phyloP scores from a whole-genome alignment of 2,113 vertebrate genomes.

The Chrysochloris asiatica region DNA sequence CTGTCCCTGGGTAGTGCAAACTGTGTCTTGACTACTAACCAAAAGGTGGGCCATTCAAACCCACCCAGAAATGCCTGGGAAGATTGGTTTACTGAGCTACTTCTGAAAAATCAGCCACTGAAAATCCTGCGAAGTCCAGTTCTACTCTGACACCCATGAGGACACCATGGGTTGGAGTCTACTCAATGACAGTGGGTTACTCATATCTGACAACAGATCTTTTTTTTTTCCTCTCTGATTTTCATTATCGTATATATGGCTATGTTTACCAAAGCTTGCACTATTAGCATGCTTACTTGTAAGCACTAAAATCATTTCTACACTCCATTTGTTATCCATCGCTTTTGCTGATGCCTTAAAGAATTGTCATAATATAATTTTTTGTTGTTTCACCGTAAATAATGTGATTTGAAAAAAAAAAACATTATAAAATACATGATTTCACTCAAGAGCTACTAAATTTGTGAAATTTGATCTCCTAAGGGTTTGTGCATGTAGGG shows the following conservation, averaged over 20 bases:
- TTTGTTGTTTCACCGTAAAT: not conserved
- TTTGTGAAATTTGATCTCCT: not conserved
- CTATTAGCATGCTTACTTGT: not conserved
- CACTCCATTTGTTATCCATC: not conserved
- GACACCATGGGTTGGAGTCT: not conserved
- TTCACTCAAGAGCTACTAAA: not conserved
- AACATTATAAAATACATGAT: not conserved
- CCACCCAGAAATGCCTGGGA: not conserved
- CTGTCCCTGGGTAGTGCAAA: not conserved
- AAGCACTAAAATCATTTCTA: not conserved
- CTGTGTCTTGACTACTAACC: not conserved
- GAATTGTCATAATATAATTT: not conserved
- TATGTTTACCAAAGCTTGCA: not conserved
- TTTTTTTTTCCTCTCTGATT: not conserved
- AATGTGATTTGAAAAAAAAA: conserved; percentile 5
- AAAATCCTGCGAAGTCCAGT: not conserved
- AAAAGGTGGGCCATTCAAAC: not conserved
- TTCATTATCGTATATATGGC: not conserved
- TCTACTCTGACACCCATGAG: not conserved
- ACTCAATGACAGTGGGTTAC: not conserved
- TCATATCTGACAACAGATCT: not conserved
- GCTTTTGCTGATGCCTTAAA: not conserved
- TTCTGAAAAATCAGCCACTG: too few species aligned
- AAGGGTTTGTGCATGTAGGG: not conserved
- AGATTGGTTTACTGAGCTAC: not conserved